These are phyloP conservation scores for Drosophila santomea DNA, from an alignment of 1,140 invertebrate genomes.

Conservation along the genomic window DNA sequence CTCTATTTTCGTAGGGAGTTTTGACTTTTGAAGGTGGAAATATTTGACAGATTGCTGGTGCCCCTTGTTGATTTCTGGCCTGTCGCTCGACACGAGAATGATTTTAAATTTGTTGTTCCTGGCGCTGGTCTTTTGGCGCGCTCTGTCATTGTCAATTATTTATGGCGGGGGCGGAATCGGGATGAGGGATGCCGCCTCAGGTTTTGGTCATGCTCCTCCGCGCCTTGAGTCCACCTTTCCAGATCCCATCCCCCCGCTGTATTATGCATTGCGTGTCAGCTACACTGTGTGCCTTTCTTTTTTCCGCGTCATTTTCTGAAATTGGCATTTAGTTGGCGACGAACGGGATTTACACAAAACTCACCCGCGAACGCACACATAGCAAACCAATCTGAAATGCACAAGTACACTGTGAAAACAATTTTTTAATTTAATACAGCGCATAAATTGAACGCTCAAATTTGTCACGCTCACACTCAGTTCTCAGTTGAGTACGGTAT, in stretches of 20 bases:
- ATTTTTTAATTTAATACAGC: too few relatives aligned
- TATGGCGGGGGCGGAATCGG: slow-evolving; percentile 20
- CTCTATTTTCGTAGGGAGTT: slow-evolving; percentile 15
- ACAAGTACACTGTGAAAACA: slow-evolving; percentile 37
- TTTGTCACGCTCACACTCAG: too few relatives aligned
- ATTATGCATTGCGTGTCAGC: slow-evolving; percentile 58
- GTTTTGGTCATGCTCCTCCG: slow-evolving; percentile 28
- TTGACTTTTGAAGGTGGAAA: slow-evolving; percentile 41
- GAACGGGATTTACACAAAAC: slow-evolving; percentile 73
- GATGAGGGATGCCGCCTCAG: slow-evolving; percentile 47
- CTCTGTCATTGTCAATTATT: slow-evolving; percentile 77
- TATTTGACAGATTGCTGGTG: slow-evolving; percentile 45
- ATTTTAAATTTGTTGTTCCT: slow-evolving; percentile 77
- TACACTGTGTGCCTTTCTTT: slow-evolving; percentile 45
- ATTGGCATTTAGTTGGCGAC: slow-evolving; percentile 82
- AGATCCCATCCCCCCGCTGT: neutral
- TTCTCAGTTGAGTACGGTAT: too few relatives aligned
- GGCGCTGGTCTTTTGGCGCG: slow-evolving; percentile 55
- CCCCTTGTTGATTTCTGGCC: slow-evolving; percentile 26
- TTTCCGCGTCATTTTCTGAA: slow-evolving; percentile 81
- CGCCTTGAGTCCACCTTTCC: neutral
- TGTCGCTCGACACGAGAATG: slow-evolving; percentile 69
- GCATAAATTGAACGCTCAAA: too few relatives aligned
- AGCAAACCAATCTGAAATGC: slow-evolving; percentile 11
- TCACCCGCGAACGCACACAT: slow-evolving; percentile 31